Base-by-base conservation (phyloP, 1,140 invertebrate species). In the Eupristina koningsbergeri region DNA sequence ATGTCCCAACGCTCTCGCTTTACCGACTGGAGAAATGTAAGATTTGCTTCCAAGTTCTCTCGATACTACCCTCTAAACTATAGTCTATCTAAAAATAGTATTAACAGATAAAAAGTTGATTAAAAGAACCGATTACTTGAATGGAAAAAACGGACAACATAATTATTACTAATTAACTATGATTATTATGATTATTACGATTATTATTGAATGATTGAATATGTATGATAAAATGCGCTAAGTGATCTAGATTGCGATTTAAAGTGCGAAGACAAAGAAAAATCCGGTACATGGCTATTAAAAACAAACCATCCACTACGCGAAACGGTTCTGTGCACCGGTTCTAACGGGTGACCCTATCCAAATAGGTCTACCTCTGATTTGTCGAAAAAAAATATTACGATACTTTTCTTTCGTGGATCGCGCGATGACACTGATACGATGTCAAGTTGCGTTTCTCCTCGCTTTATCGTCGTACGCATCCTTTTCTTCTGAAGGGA, bases 41-140 rank as follows among this genome's bases (percentile, higher is more conserved):
- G 89, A 90, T 91, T 89, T 91, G 90, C 90, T 92, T 92, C 90
- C 90, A 91, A 89, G 89, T 88, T 86, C 86, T 90, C 86, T 90
- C 89, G 87, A 88, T 90, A 90, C n/a, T n/a, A n/a, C 87, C 88
- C 89, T 89, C 88, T 91, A 88, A 91, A 91, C 89, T 91, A 92
- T 91, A 90, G 90, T 89, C 89, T 90, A 91, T 89, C 89, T 91
- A 91, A 92, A 89, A 91, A 91, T 90, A 86, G 88, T 89, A 87
- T 87, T 89, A 89, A 89, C 79, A 80, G 86, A 88, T 90, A 85
- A 88, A 87, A 90, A 89, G 86, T 34, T 84, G 89, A 90, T 91
- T 89, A 91, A 91, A 89, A 89, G 87, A 90, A 91, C 90, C 86
- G 89, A 90, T 88, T 89, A 90, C 89, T 88, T 89, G 81, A 89